These are phyloP conservation scores for Nothocercus julius DNA, from an alignment of 2,113 vertebrate genomes.

Conservation along the genomic window DNA sequence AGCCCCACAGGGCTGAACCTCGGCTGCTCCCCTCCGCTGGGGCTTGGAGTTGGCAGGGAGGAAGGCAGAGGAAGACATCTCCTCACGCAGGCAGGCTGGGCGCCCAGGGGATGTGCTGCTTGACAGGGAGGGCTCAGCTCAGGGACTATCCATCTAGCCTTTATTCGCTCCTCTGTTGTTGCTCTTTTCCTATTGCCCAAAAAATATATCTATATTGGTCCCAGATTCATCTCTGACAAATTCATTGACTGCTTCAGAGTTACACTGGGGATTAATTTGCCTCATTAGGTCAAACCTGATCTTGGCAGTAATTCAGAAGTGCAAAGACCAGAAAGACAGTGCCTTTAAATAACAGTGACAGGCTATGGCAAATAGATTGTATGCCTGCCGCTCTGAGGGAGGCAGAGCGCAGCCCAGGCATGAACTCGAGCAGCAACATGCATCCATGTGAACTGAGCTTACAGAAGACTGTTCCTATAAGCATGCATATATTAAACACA, in stretches of 20 bases:
- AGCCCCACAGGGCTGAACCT: neutral
- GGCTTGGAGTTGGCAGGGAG: neutral
- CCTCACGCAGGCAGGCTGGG: neutral
- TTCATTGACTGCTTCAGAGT: neutral
- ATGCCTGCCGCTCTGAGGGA: neutral
- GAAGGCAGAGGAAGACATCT: neutral
- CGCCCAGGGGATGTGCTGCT: neutral
- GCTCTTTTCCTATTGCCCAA: neutral
- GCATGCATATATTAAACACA: neutral
- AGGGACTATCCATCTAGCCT: neutral
- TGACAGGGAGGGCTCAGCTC: neutral
- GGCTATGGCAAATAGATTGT: neutral
- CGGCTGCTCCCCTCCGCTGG: rapidly evolving
- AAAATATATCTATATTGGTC: neutral
- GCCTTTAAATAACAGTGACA: neutral
- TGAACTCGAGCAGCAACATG: neutral
- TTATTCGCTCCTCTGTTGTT: neutral
- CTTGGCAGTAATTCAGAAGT: slow-evolving; percentile 17
- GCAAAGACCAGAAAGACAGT: neutral
- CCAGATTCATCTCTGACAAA: neutral
- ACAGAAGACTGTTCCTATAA: neutral
- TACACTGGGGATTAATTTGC: slow-evolving; percentile 24
- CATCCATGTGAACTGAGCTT: neutral
- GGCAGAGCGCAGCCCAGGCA: neutral
- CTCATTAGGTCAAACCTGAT: neutral